These are phyloP conservation scores for Bolinopsis microptera DNA, from an alignment of 37 sponge, comb jelly and placozoan genomes.

Conservation along the genomic window DNA sequence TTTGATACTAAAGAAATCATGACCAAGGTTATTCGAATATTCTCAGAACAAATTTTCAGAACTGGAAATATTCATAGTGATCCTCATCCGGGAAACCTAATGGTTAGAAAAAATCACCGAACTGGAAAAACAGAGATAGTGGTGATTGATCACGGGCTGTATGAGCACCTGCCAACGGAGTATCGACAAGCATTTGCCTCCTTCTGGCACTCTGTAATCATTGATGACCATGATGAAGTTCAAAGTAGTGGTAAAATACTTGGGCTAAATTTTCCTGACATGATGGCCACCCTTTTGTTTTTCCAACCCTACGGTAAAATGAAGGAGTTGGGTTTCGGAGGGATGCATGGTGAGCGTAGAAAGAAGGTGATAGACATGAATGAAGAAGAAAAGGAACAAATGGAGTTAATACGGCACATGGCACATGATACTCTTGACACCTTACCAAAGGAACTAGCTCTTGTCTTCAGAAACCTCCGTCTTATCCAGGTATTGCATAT, in stretches of 20 bases:
- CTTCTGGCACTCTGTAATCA: slow-evolving; percentile 48
- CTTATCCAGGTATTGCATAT: slow-evolving; percentile 36
- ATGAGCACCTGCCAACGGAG: neutral
- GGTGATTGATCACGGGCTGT: slow-evolving; percentile 15
- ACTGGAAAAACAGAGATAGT: neutral
- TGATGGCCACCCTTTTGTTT: slow-evolving; percentile 20
- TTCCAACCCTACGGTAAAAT: slow-evolving; percentile 39
- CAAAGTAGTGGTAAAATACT: neutral
- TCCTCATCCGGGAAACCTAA: slow-evolving; percentile 86
- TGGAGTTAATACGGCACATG: neutral
- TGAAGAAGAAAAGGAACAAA: slow-evolving; percentile 19
- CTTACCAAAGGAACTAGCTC: neutral
- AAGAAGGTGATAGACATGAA: neutral
- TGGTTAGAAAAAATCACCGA: neutral
- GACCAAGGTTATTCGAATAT: slow-evolving; percentile 71
- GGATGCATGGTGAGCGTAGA: slow-evolving; percentile 7
- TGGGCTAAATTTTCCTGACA: neutral
- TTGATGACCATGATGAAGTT: slow-evolving; percentile 1
- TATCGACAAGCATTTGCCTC: neutral
- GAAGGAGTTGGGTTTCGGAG: slow-evolving; percentile 51
- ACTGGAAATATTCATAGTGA: slow-evolving; percentile 88
- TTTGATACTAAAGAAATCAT: slow-evolving; percentile 70
- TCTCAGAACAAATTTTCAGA: slow-evolving; percentile 79
- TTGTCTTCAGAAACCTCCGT: neutral
- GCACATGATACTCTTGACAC: neutral